Conservation (phyloP, 2,113 vertebrate genomes). For the Tympanuchus pallidicinctus region DNA sequence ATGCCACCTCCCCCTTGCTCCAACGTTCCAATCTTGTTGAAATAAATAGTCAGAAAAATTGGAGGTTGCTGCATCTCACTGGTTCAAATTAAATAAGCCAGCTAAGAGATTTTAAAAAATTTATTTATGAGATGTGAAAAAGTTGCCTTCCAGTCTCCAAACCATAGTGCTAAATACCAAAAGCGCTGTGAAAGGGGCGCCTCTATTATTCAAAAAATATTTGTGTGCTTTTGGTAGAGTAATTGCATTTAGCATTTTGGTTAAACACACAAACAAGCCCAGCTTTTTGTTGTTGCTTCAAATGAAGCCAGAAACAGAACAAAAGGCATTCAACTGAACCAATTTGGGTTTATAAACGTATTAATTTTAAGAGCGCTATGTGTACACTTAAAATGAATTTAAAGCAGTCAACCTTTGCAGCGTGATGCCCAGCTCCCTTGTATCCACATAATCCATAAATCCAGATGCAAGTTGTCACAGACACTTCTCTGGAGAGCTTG, state of each 20-base stretch:
- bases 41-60: neutral
- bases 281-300: slow-evolving; percentile 74
- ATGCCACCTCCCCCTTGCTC: neutral
- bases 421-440: slow-evolving; percentile 54
- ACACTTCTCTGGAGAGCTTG: slow-evolving; percentile 75
- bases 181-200: slow-evolving; percentile 28
- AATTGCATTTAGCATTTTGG: slow-evolving; percentile 60
- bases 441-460: slow-evolving; percentile 76
- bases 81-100: slow-evolving; percentile 18
- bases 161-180: slow-evolving; percentile 62
- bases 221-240: slow-evolving; percentile 58
- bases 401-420: slow-evolving; percentile 63
- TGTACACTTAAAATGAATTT: slow-evolving; percentile 73
- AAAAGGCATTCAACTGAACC: slow-evolving; percentile 74
- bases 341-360: slow-evolving; percentile 72
- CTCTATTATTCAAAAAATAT: slow-evolving; percentile 44
- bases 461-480: slow-evolving; percentile 79
- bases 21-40: neutral
- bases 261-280: slow-evolving; percentile 72
- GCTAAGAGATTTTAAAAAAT: neutral
- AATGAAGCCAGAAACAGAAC: slow-evolving; percentile 71
- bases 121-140: slow-evolving; percentile 66
- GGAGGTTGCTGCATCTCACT: neutral
- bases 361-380: slow-evolving; percentile 71
- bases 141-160: slow-evolving; percentile 46